Percentiles rank a stretch among this genome's conserved stretches.
These are phyloP conservation scores for Gisinianus flammeolus DNA, from an alignment of 2,888 invertebrate species.

Conservation along the genomic window DNA sequence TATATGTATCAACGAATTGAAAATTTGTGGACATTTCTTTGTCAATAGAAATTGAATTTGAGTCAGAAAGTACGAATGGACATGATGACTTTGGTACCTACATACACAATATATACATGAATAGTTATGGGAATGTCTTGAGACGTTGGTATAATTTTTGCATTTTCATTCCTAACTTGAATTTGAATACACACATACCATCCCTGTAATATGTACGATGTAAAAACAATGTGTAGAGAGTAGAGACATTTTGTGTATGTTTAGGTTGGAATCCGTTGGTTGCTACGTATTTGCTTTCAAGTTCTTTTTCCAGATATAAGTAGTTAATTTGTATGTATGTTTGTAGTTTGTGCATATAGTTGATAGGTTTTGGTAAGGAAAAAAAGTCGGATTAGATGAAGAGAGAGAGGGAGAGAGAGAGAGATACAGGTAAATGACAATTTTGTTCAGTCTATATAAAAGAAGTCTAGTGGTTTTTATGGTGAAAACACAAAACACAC, in stretches of 20 bases:
- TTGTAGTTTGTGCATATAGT: not conserved
- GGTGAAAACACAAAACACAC: constrained; percentile 38
- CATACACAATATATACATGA: not conserved
- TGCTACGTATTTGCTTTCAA: not conserved
- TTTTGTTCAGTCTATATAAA: not conserved
- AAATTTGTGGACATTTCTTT: constrained; percentile 1
- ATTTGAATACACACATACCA: not conserved
- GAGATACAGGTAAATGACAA: constrained; percentile 32
- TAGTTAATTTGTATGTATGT: not conserved
- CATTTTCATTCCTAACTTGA: constrained; percentile 7
- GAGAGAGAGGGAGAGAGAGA: constrained; percentile 1
- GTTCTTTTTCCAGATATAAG: not conserved
- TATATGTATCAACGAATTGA: too few relatives aligned
- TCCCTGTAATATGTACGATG: not conserved
- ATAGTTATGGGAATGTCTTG: not conserved
- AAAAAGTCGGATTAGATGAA: constrained; percentile 14
- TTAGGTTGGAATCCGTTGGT: not conserved
- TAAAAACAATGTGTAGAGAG: not conserved
- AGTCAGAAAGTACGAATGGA: not conserved
- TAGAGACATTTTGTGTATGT: not conserved
- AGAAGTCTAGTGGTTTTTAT: constrained; percentile 29
- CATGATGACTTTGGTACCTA: not conserved
- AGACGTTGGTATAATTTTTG: not conserved
- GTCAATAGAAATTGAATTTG: not conserved
- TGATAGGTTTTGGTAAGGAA: not conserved